Base-by-base conservation (phyloP, 1,140 invertebrate genomes). In the Holotrichia oblita region DNA sequence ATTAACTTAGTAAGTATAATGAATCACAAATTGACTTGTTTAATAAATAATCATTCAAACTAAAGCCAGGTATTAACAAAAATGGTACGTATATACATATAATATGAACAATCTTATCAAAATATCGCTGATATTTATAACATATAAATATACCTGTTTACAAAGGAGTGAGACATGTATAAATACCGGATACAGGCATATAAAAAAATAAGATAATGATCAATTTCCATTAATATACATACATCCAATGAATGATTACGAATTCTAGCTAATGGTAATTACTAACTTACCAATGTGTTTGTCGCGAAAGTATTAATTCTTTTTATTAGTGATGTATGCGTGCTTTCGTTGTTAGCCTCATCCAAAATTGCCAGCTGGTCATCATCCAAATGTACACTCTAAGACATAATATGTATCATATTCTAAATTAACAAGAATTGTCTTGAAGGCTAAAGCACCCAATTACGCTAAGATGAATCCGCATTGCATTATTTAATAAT, bases 241-340 rank as follows among this genome's bases (percentile, higher is more conserved):
- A 34, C 44, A 48, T 48, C 10, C 44, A 48, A 48, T 48, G 27
- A 34, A 34, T 34, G 27, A 34, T 34, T 34, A 34, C 27, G 27
- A 34, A 34, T 34, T 34, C 27, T 34, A 34, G 2, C 2, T 34
- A 34, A 4, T 34, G 2, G 27, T 34, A 34, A 2, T 34, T 22
- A 69, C 27, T 69, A 34, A 69, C 61, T 69, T 69, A 69, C 61
- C 61, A 69, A 69, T 27, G 61, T 69, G 24, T 69, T 69, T 69
- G 61, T 27, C 20, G 61, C 61, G 27, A 27, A 69, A 10, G 1
- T 69, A 27, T 69, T 69, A 34, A 69, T 69, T 20, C 24, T 20
- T 69, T 69, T 69, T 69, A 69, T 17, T 10, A 69, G 22, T 12
- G 48, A n/a, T n/a, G 22, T 27, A 3, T 69, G 61, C 9, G 22